These are phyloP conservation scores for Tricholaema leucomelas DNA, from an alignment of 2,113 vertebrate species.

Conservation along the genomic window DNA sequence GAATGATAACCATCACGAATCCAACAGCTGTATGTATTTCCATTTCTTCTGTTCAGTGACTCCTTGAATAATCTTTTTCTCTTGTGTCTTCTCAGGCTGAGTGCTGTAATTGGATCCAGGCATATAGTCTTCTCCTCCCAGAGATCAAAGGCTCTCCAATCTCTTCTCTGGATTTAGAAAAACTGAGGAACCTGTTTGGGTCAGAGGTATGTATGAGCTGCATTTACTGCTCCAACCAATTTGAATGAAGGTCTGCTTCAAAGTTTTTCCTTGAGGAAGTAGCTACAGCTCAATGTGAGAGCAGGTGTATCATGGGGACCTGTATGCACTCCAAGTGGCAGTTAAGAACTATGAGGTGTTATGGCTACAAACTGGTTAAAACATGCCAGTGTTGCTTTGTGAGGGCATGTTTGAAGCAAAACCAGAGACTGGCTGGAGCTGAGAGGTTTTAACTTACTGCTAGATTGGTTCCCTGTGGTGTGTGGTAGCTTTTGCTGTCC, in stretches of 20 bases:
- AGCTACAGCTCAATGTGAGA: neutral
- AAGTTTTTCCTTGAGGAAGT: neutral
- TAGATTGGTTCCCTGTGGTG: neutral
- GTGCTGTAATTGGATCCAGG: constrained; percentile 80
- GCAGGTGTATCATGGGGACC: neutral
- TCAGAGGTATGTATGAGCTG: constrained; percentile 21
- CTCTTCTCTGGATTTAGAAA: constrained; percentile 46
- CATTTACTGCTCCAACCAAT: neutral
- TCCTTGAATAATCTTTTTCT: neutral
- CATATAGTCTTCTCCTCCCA: constrained; percentile 76
- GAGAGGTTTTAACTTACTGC: neutral
- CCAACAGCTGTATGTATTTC: neutral
- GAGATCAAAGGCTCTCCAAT: constrained; percentile 61
- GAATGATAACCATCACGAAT: neutral
- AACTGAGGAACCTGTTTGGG: constrained; percentile 13
- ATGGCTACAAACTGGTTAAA: neutral
- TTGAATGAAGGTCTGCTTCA: neutral
- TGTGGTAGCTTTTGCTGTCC: neutral
- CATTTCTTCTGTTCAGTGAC: neutral
- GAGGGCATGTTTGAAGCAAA: neutral
- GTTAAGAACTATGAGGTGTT: neutral
- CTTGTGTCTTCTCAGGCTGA: constrained; percentile 74
- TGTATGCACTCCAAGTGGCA: rapidly evolving
- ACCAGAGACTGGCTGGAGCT: neutral
- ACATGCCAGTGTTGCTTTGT: neutral